These are phyloP conservation scores for Tenthredo notha DNA, from an alignment of 2,888 invertebrate species.

Conservation along the genomic window DNA sequence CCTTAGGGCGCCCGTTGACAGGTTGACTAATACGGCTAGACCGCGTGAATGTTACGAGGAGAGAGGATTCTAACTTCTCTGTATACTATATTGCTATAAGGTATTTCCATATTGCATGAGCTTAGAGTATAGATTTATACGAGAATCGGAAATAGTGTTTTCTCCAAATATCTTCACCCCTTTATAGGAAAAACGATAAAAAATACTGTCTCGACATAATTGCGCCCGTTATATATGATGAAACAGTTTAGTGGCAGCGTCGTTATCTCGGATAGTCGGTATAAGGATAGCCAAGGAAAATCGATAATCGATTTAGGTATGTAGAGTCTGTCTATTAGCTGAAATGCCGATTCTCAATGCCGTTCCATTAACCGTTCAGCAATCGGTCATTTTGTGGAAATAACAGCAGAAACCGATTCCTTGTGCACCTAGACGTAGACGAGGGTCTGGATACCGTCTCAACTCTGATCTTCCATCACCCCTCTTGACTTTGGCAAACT, in stretches of 20 bases:
- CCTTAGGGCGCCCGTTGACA: constrained; percentile 60
- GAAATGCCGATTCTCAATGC: neutral
- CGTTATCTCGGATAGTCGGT: neutral
- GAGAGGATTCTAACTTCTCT: neutral
- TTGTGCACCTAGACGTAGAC: constrained; percentile 23
- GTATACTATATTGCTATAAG: neutral
- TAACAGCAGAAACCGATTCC: constrained; percentile 42
- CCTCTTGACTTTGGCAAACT: neutral
- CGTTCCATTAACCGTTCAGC: constrained; percentile 60
- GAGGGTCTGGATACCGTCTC: constrained; percentile 17
- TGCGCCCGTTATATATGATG: neutral
- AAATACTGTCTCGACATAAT: constrained; percentile 7
- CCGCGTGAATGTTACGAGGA: constrained; percentile 43
- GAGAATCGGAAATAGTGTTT: neutral
- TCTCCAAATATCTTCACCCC: neutral
- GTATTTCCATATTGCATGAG: constrained; percentile 37
- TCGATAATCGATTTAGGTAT: constrained; percentile 55
- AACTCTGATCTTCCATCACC: constrained; percentile 42
- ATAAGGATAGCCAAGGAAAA: constrained; percentile 12
- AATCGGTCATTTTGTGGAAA: constrained; percentile 67
- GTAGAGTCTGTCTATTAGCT: constrained; percentile 36
- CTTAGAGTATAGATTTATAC: neutral
- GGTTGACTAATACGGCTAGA: constrained; percentile 67
- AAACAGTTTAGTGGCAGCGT: neutral
- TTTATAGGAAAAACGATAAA: neutral